These are phyloP conservation scores for Nycticorax nycticorax DNA, from an alignment of 2,113 vertebrate genomes.

Conservation along the genomic window DNA sequence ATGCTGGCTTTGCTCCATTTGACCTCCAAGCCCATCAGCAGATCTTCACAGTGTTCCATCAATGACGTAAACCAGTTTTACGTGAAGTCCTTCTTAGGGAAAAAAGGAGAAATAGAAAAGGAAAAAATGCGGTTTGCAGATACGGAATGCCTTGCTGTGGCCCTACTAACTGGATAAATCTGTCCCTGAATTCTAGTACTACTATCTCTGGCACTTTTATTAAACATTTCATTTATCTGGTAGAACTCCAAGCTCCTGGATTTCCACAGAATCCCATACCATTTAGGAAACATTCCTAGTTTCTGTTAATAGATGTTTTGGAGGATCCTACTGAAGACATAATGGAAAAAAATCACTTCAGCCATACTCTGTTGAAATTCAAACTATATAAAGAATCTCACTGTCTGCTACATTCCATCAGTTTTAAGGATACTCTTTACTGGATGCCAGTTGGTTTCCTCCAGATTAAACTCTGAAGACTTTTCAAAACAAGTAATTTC, in stretches of 20 bases:
- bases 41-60: neutral
- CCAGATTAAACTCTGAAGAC: neutral
- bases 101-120: neutral
- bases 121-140: neutral
- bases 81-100: neutral
- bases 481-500: neutral
- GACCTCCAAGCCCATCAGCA: neutral
- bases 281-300: neutral
- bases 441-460: neutral
- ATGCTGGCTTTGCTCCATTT: neutral
- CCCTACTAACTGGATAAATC: neutral
- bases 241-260: neutral
- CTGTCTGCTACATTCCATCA: neutral
- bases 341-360: conserved; percentile 48
- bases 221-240: neutral
- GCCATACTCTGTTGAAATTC: neutral
- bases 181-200: neutral
- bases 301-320: neutral
- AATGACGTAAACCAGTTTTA: neutral
- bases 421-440: neutral
- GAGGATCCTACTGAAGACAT: neutral
- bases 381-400: neutral
- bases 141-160: neutral
- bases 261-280: neutral
- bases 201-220: neutral